These are phyloP conservation scores for Macquaria ambigua DNA, from an alignment of 2,113 vertebrate species.

Conservation along the genomic window DNA sequence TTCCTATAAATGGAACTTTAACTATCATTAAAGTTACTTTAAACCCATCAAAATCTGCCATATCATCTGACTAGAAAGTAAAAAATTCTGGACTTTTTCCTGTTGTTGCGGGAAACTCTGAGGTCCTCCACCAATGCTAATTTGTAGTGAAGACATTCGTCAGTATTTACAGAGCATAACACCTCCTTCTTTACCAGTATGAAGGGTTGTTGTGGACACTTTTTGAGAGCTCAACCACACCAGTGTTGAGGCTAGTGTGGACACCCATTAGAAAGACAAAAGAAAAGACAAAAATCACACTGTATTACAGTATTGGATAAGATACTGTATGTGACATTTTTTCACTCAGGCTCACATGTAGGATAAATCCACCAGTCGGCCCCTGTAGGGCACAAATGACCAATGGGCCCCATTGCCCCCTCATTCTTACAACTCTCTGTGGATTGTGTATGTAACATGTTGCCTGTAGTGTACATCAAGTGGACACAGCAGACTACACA, in stretches of 20 bases:
- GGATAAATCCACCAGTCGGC: not conserved
- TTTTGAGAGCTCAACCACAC: not conserved
- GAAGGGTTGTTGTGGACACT: not conserved
- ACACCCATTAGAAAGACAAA: not conserved
- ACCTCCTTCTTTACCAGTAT: not conserved
- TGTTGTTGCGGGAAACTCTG: not conserved
- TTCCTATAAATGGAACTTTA: not conserved
- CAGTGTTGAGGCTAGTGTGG: not conserved
- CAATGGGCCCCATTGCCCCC: not conserved
- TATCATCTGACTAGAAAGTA: not conserved
- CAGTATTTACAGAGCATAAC: not conserved
- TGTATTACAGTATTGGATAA: not conserved
- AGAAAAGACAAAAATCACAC: not conserved
- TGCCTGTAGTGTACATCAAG: no score
- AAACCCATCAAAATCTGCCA: not conserved
- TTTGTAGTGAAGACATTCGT: no score
- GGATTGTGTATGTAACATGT: no score
- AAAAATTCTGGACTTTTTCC: not conserved
- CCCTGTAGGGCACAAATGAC: not conserved
- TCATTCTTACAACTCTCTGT: no score
- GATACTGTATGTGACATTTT: not conserved
- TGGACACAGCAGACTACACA: not conserved
- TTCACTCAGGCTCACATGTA: not conserved
- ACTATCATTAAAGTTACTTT: not conserved
- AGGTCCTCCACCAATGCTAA: no score